A percentile compares a stretch with the other conserved stretches of the same genome.
Conservation (phyloP, 2,113 vertebrate genomes). For the Notiomystis cincta region DNA sequence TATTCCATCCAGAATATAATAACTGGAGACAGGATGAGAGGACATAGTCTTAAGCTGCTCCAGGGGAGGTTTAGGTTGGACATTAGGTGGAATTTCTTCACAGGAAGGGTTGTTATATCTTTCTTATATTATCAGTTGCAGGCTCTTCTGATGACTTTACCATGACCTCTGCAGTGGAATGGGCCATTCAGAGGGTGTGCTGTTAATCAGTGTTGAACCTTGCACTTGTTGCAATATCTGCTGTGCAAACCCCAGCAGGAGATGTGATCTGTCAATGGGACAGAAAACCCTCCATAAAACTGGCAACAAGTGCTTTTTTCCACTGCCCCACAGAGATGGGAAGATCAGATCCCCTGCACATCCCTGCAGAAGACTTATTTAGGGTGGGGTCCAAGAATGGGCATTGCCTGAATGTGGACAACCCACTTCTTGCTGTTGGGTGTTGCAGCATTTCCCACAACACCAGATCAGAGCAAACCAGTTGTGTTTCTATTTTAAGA, state of each 20-base stretch:
- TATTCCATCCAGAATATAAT: background rate
- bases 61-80: background rate
- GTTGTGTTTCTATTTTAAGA: background rate
- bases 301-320: background rate
- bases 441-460: background rate
- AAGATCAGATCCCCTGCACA: background rate
- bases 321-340: background rate
- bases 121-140: background rate
- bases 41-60: rapidly evolving
- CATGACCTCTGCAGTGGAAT: background rate
- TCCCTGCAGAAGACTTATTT: background rate
- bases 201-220: background rate
- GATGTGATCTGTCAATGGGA: background rate
- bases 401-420: background rate
- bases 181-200: background rate
- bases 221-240: background rate
- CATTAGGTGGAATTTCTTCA: background rate
- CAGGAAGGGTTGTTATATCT: background rate
- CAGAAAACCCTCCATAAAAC: background rate
- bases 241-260: background rate
- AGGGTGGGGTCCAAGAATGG: background rate
- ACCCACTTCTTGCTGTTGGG: background rate
- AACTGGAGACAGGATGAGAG: background rate
- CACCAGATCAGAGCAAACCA: background rate
- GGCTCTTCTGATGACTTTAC: background rate